Percentiles rank a stretch among this genome's conserved stretches.
Evolutionary conservation across 2,888 invertebrate species (phyloP).

Genomic region (Gymnoscelis rufifasciata): DNA sequence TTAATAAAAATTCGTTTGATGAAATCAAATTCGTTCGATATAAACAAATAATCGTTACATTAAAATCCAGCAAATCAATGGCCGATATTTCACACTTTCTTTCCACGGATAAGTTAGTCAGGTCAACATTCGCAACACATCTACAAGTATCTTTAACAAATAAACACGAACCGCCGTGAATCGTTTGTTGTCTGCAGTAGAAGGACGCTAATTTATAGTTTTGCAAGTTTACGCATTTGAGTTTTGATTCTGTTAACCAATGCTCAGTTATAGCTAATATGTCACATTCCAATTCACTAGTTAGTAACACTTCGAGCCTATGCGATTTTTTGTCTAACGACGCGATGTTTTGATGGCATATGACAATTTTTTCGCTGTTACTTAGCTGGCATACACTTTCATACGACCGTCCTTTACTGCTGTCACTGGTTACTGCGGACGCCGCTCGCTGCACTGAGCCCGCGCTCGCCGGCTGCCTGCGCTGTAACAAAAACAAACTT

Average conservation of each 20-base stretch:
- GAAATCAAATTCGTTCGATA: constrained; percentile 11
- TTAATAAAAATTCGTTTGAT: constrained; percentile 1
- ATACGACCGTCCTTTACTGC: not conserved
- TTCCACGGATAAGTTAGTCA: not conserved
- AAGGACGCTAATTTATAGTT: constrained; percentile 5
- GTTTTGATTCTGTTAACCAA: constrained; percentile 3
- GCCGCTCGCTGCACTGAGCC: not conserved
- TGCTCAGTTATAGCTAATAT: constrained; percentile 11
- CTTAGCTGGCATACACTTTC: not conserved
- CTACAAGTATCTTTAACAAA: constrained; percentile 1
- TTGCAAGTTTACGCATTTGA: constrained; percentile 5
- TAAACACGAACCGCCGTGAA: constrained; percentile 12
- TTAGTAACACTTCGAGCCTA: constrained; percentile 11
- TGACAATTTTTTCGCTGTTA: not conserved
- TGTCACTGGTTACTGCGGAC: not conserved
- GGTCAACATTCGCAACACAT: constrained; percentile 1
- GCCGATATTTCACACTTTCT: constrained; percentile 12
- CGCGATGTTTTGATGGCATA: constrained; percentile 15
- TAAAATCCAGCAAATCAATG: constrained; percentile 9
- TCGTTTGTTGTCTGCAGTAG: constrained; percentile 3
- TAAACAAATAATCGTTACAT: constrained; percentile 5
- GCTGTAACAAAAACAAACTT: constrained; percentile 15
- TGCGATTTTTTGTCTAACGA: constrained; percentile 4
- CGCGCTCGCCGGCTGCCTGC: constrained; percentile 9
- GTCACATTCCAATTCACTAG: constrained; percentile 7